Evolutionary conservation across 2,888 invertebrate genomes (phyloP), one percentile per base, ranked within the genome.

Genomic region (Sinelater perroti): DNA sequence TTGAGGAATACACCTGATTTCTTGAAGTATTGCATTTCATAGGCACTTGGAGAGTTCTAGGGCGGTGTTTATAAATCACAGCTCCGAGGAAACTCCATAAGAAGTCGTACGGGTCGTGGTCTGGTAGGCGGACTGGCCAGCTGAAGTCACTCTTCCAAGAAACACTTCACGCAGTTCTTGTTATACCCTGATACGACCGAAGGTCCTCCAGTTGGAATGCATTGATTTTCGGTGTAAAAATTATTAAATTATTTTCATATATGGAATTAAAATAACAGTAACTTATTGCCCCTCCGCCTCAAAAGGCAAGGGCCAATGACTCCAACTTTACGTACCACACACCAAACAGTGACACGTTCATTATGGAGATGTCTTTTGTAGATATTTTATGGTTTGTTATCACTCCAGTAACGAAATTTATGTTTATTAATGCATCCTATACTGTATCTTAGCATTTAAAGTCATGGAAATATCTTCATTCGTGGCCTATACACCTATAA

Each of bases 51-150:
- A 38, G 20, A 5, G 18, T 38, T 3, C 38, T 7, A 2, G 38
- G 38, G 3, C 13, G 17, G 20, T 38, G 17, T 16, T 20, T 4
- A 11, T 38, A 14, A 38, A 17, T n/a, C n/a, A n/a, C 8, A 3
- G 17, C 17, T 17, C 20, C 20, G 6, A 38, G 20, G 13, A n/a
- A 20, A 2, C 44, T 7, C 24, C 44, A 44, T 13, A 44, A 14
- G 26, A 44, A 44, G 26, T 24, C 44, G n/a, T 3, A n/a, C 4
- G 18, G 7, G 7, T 3, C n/a, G 3, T 26, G 16, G 18, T 44
- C 44, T 2, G 26, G 44, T 11, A 26, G 26, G 2, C 44, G 24
- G 4, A 17, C 16, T 3, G 44, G 44, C 44, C 44, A 44, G 7
- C 3, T 5, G 2, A 24, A 2, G n/a, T 44, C 44, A 8, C 44